Evolutionary conservation across 2,888 invertebrate genomes (phyloP), one percentile per base, ranked within the genome.

Genomic region (Bursaphelenchus okinawaensis): DNA sequence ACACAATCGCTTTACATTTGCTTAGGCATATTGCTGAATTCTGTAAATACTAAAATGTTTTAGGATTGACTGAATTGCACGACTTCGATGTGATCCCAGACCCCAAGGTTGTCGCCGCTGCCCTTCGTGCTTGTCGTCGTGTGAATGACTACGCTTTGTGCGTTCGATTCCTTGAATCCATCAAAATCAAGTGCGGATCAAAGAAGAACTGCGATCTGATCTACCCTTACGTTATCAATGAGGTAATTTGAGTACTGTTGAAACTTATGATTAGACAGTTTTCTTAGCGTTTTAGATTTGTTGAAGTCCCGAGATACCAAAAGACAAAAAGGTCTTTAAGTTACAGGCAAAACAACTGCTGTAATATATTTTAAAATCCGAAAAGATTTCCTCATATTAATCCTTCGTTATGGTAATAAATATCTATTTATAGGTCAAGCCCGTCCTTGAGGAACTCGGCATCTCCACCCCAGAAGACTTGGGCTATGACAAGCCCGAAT

Each of bases 401-500:
- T n/a, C n/a, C n/a, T n/a, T n/a, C n/a, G n/a, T n/a, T n/a, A n/a
- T n/a, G n/a, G n/a, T n/a, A n/a, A n/a, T n/a, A n/a, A n/a, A n/a
- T n/a, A n/a, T 22, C 7, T 12, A 22, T 23, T 62, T 91, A 84
- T 91, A 95, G 87, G 89, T 98, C 76, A 88, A 88, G 80, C 95
- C 98, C 29, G 92, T 93, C 2, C 87, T 99, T 66, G 88, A 89
- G 52, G 94, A 99, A 85, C 86, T 98, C 66, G 96, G 98, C 55
- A 89, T 98, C 75, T 89, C 89, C 63, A 93, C 95, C 28, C 91
- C 91, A 0, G 95, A 95, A 84, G 92, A 96, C 83, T 87, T 99
- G 80, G 95, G 95, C 68, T 95, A 92, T 82, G 94, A 95, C 85
- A 90, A 93, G 85, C 98, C 96, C 65, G 95, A 99, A 86, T 86